These are phyloP conservation scores for Elegia similella DNA, from an alignment of 2,888 invertebrate genomes.

Conservation along the genomic window DNA sequence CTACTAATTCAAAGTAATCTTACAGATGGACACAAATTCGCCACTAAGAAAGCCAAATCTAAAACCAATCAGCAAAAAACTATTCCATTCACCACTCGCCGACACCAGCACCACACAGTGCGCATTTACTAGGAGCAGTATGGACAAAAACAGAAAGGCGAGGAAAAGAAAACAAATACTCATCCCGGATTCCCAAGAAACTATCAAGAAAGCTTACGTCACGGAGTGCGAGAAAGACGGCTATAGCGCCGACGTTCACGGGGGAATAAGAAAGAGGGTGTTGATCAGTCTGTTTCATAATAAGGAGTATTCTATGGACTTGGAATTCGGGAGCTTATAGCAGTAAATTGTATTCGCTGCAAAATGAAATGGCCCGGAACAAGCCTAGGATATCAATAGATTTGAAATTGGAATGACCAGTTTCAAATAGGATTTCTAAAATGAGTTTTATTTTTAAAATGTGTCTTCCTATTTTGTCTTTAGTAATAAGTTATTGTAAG, in stretches of 20 bases:
- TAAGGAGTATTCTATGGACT: conserved; percentile 65
- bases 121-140: conserved; percentile 32
- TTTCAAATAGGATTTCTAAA: background rate
- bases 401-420: background rate
- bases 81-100: conserved; percentile 60
- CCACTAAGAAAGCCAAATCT: conserved; percentile 56
- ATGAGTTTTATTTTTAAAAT: too few species aligned
- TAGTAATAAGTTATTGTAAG: too few species aligned
- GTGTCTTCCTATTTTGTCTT: too few species aligned
- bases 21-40: conserved; percentile 66
- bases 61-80: conserved; percentile 60
- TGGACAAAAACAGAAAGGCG: conserved; percentile 36
- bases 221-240: conserved; percentile 53
- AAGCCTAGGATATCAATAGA: too few species aligned
- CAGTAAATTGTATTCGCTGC: conserved; percentile 11
- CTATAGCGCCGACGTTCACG: conserved; percentile 46
- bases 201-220: conserved; percentile 56
- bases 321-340: conserved; percentile 45
- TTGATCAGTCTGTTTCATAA: conserved; percentile 63
- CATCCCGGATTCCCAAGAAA: conserved; percentile 49
- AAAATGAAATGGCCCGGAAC: background rate
- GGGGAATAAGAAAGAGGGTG: conserved; percentile 58
- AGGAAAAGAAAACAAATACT: conserved; percentile 57
- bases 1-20: conserved; percentile 21
- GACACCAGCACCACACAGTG: conserved; percentile 39